Percentiles rank a stretch among this genome's conserved stretches.
These are phyloP conservation scores for Mergus octosetaceus DNA, from an alignment of 2,797 vertebrate species.

Conservation along the genomic window DNA sequence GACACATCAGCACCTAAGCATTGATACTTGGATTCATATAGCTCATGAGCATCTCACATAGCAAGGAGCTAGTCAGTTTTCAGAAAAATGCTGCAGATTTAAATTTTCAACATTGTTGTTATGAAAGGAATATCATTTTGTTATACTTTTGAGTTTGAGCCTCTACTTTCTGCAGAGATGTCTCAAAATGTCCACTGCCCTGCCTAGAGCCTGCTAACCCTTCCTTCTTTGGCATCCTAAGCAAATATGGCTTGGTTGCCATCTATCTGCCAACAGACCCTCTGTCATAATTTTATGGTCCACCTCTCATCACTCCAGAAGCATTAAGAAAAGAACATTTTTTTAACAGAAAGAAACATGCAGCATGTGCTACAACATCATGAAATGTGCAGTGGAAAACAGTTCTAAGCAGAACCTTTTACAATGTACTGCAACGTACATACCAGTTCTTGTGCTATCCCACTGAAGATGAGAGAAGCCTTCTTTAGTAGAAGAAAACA, in stretches of 20 bases:
- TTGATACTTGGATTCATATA: background rate
- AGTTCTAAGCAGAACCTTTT: background rate
- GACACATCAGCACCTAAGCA: background rate
- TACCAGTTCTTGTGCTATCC: accelerated
- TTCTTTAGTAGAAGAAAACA: background rate
- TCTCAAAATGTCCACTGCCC: background rate
- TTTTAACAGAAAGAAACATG: background rate
- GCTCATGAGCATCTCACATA: background rate
- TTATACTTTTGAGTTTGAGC: background rate
- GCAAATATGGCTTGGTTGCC: background rate
- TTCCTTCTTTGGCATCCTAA: background rate
- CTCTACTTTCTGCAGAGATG: background rate
- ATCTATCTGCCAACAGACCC: background rate
- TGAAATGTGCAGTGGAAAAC: background rate
- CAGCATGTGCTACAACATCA: background rate
- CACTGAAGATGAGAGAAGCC: background rate
- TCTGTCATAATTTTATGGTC: background rate
- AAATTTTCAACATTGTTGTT: background rate
- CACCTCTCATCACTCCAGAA: background rate
- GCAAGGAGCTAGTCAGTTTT: background rate
- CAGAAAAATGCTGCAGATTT: background rate
- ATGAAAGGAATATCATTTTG: background rate
- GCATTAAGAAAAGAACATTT: background rate
- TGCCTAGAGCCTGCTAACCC: background rate
- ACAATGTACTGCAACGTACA: background rate